Evolutionary conservation across 2,888 invertebrate species (phyloP).

Genomic region (Yponomeuta cagnagella): DNA sequence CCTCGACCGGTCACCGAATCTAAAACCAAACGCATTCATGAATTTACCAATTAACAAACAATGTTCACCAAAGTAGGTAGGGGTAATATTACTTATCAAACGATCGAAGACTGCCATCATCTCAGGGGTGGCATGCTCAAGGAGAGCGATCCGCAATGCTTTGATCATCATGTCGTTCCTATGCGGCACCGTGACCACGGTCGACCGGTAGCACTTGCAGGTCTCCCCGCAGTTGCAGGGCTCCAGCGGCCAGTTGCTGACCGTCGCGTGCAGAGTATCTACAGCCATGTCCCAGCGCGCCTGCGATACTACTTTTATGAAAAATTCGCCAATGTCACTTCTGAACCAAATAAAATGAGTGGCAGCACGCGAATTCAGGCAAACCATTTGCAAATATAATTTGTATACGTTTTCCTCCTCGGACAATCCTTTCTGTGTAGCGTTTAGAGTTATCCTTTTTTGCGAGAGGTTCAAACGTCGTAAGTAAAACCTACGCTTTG

Average conservation of each 20-base stretch:
- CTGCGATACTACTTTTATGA: slow-evolving; percentile 53
- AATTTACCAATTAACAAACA: not conserved
- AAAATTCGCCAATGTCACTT: slow-evolving; percentile 58
- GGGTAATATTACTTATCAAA: slow-evolving; percentile 44
- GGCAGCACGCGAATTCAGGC: slow-evolving; percentile 51
- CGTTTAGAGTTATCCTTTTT: slow-evolving; percentile 45
- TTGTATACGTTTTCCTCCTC: slow-evolving; percentile 39
- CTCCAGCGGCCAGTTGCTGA: slow-evolving; percentile 53
- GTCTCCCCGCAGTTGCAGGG: slow-evolving; percentile 60
- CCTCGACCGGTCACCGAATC: slow-evolving; percentile 55
- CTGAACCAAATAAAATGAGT: slow-evolving; percentile 64
- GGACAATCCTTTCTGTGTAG: slow-evolving; percentile 40
- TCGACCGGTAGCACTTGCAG: slow-evolving; percentile 61
- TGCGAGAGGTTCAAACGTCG: slow-evolving; percentile 55
- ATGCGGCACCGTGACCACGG: slow-evolving; percentile 52
- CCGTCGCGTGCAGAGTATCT: slow-evolving; percentile 49
- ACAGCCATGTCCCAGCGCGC: slow-evolving; percentile 59
- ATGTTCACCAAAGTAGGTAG: too few relatives aligned
- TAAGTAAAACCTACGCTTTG: slow-evolving; percentile 43
- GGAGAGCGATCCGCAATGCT: slow-evolving; percentile 51
- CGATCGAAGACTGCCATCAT: slow-evolving; percentile 58
- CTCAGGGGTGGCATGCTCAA: slow-evolving; percentile 52
- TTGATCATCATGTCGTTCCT: slow-evolving; percentile 60
- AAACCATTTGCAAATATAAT: slow-evolving; percentile 53
- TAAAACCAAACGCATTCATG: slow-evolving; percentile 30